These are phyloP conservation scores for Isotomurus palustris DNA, from an alignment of 2,888 invertebrate genomes.

Conservation along the genomic window DNA sequence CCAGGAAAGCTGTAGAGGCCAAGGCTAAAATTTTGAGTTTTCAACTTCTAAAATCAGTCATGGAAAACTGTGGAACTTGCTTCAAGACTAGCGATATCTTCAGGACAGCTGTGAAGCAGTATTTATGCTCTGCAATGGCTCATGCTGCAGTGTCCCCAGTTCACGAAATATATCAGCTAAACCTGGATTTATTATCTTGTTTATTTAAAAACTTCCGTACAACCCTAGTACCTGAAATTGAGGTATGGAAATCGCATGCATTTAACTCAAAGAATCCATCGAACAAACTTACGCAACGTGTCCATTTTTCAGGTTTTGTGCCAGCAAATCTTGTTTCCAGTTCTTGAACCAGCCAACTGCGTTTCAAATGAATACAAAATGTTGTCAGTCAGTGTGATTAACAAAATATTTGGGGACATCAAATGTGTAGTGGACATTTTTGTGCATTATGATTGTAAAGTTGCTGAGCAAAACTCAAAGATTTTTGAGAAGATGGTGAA, in stretches of 20 bases:
- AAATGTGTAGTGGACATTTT: constrained; percentile 99
- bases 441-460: constrained; percentile 96
- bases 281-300: not conserved
- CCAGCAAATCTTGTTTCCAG: constrained; percentile 97
- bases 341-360: constrained; percentile 91
- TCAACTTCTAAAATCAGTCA: constrained; percentile 86
- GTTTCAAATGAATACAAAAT: constrained; percentile 97
- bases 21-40: constrained; percentile 94
- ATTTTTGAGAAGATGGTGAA: constrained; percentile 87
- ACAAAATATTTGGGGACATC: constrained; percentile 90
- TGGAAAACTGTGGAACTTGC: constrained; percentile 94
- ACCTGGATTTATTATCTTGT: constrained; percentile 91
- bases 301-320: constrained; percentile 82
- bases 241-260: constrained; percentile 58
- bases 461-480: constrained; percentile 90
- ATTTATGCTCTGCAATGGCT: constrained; percentile 93
- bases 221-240: constrained; percentile 96
- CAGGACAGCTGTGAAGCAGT: constrained; percentile 95
- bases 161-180: constrained; percentile 95
- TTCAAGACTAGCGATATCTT: constrained; percentile 97
- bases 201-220: constrained; percentile 93
- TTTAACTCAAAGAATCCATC: constrained; percentile 9
- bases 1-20: constrained; percentile 57
- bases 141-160: constrained; percentile 97
- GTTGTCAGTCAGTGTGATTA: constrained; percentile 97